phyloP scores from a whole-genome alignment of 2,113 vertebrate genomes.

The Sebastes fasciatus region DNA sequence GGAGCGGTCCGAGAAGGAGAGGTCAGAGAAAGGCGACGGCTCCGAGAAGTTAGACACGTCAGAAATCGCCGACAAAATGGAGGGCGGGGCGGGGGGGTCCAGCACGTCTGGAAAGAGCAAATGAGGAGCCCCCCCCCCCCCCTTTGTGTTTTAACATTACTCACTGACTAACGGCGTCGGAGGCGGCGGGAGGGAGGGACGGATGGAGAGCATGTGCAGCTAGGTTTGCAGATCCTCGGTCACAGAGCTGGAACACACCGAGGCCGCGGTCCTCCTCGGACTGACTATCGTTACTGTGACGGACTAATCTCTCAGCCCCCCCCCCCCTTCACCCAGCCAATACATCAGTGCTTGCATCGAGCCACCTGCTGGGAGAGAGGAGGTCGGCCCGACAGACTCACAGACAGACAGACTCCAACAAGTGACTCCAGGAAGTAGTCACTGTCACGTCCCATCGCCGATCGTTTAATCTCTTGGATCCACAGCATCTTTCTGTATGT shows the following conservation, averaged over 20 bases:
- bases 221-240: slow-evolving; percentile 74
- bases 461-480: slow-evolving; percentile 80
- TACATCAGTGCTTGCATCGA: slow-evolving; percentile 76
- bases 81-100: slow-evolving; percentile 82
- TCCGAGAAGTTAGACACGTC: slow-evolving; percentile 85
- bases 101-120: slow-evolving; percentile 86
- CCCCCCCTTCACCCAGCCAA: slow-evolving; percentile 76
- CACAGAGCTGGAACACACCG: slow-evolving; percentile 65
- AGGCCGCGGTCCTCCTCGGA: slow-evolving; percentile 61
- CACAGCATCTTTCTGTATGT: slow-evolving; percentile 81
- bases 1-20: slow-evolving; percentile 81
- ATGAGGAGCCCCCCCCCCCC: slow-evolving; percentile 67
- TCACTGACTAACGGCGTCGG: slow-evolving; percentile 63
- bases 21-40: slow-evolving; percentile 84
- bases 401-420: slow-evolving; percentile 56
- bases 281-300: slow-evolving; percentile 77
- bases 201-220: slow-evolving; percentile 74
- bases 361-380: slow-evolving; percentile 76
- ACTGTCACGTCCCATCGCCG: slow-evolving; percentile 74
- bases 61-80: slow-evolving; percentile 80
- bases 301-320: slow-evolving; percentile 77
- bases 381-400: slow-evolving; percentile 54
- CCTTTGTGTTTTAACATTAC: slow-evolving; percentile 60
- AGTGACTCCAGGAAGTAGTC: slow-evolving; percentile 72
- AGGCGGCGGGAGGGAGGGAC: slow-evolving; percentile 58